Conservation (phyloP, 2,797 vertebrate species). For the Pogoniulus pusillus region DNA sequence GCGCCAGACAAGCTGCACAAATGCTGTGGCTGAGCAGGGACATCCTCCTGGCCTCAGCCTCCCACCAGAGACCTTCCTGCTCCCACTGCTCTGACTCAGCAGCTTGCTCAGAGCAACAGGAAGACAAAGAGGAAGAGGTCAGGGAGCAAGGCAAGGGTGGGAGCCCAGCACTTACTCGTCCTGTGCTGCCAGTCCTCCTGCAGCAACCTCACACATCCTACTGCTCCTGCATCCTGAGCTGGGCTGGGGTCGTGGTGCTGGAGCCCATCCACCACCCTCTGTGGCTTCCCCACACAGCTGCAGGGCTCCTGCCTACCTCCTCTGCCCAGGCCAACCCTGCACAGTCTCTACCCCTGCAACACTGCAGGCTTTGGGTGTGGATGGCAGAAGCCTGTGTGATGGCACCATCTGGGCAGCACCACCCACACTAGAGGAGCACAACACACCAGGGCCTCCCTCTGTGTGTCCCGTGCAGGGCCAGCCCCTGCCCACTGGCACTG, state of each 20-base stretch:
- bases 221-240: fast-evolving
- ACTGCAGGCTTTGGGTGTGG: not conserved
- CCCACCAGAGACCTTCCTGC: constrained; percentile 38
- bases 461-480: not conserved
- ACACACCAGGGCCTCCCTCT: not conserved
- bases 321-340: not conserved
- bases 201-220: fast-evolving
- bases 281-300: fast-evolving
- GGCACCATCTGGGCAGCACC: not conserved
- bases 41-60: constrained; percentile 7
- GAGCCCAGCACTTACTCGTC: fast-evolving
- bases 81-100: constrained; percentile 55
- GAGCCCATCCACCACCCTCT: fast-evolving
- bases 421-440: not conserved
- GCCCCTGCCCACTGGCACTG: not conserved
- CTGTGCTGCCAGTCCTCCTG: not conserved
- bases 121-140: constrained; percentile 37
- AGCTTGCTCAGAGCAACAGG: constrained; percentile 23
- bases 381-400: not conserved
- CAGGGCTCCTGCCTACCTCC: fast-evolving
- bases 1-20: constrained; percentile 34
- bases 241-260: fast-evolving
- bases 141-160: constrained; percentile 15
- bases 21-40: constrained; percentile 31
- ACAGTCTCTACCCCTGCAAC: fast-evolving